Percentiles rank a stretch among this genome's conserved stretches.
phyloP scores from a whole-genome alignment of 2,113 vertebrate genomes.

The Gobius niger region DNA sequence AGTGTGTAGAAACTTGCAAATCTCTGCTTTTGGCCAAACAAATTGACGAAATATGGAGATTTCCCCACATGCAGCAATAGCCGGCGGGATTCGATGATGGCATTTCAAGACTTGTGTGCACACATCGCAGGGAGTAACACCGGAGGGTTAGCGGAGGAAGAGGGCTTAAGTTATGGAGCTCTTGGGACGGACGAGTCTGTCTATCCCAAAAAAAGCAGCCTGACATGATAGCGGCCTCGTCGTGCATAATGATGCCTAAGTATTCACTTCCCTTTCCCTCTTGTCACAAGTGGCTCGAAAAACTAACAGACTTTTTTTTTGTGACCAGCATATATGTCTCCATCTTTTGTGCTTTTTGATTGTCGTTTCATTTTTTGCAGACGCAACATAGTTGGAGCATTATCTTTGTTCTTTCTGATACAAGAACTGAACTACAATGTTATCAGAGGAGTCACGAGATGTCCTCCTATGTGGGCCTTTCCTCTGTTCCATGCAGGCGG shows the following conservation, averaged over 20 bases:
- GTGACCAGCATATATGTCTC: conserved; percentile 31
- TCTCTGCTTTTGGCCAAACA: conserved; percentile 18
- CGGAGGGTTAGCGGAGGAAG: not conserved
- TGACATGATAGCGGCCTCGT: conserved; percentile 28
- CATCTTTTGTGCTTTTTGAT: conserved; percentile 31
- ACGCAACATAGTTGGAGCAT: conserved; percentile 8
- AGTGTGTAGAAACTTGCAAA: conserved; percentile 15
- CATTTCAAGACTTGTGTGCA: conserved; percentile 65
- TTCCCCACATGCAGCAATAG: conserved; percentile 10
- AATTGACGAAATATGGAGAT: not conserved
- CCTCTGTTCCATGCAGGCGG: conserved; percentile 6
- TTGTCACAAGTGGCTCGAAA: conserved; percentile 7
- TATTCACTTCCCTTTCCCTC: conserved; percentile 7
- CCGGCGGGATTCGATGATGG: conserved; percentile 55
- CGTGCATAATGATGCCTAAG: conserved; percentile 11
- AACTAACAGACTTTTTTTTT: too few species aligned
- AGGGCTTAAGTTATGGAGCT: conserved; percentile 21
- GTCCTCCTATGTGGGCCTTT: conserved; percentile 25
- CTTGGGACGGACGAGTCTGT: conserved; percentile 41
- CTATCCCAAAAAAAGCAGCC: conserved; percentile 30
- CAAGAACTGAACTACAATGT: conserved; percentile 29
- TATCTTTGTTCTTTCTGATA: conserved; percentile 51
- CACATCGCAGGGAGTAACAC: conserved; percentile 31
- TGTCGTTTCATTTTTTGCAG: conserved; percentile 12
- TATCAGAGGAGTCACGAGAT: conserved; percentile 47